Evolutionary conservation across 2,888 invertebrate species (phyloP).

Genomic region (Molanna angustata): DNA sequence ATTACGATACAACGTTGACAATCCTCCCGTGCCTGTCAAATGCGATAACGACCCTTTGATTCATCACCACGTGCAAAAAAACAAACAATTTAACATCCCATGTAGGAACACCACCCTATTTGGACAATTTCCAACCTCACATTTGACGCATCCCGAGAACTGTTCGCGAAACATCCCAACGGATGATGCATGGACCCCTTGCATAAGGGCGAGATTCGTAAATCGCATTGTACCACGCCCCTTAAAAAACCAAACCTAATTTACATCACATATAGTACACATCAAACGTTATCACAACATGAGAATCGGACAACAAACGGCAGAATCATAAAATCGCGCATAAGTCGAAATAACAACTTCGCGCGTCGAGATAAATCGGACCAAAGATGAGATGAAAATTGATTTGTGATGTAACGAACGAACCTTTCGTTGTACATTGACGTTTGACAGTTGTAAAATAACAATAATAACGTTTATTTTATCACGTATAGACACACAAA

Average conservation of each 20-base stretch:
- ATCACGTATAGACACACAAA: too few relatives aligned
- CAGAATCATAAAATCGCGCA: too few relatives aligned
- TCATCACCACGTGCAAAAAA: constrained; percentile 17
- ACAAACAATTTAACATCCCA: constrained; percentile 13
- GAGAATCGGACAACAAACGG: too few relatives aligned
- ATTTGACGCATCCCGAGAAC: constrained; percentile 17
- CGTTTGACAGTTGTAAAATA: too few relatives aligned
- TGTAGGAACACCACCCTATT: constrained; percentile 8
- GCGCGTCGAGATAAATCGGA: constrained; percentile 14
- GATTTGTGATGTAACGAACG: constrained; percentile 25
- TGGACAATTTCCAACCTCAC: constrained; percentile 16
- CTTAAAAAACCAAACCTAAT: constrained; percentile 18
- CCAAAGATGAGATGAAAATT: constrained; percentile 16
- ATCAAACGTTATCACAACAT: constrained; percentile 3
- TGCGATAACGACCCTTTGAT: too few relatives aligned
- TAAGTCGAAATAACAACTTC: too few relatives aligned
- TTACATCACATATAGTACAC: constrained; percentile 13
- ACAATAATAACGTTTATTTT: too few relatives aligned
- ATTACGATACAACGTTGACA: too few relatives aligned
- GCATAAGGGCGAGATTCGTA: constrained; percentile 23
- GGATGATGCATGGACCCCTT: constrained; percentile 18
- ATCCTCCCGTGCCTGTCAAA: too few relatives aligned
- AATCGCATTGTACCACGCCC: constrained; percentile 26
- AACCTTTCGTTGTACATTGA: too few relatives aligned
- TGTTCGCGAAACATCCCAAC: constrained; percentile 12